Evolutionary conservation across 2,113 vertebrate species (phyloP).

Genomic region (Apus apus): DNA sequence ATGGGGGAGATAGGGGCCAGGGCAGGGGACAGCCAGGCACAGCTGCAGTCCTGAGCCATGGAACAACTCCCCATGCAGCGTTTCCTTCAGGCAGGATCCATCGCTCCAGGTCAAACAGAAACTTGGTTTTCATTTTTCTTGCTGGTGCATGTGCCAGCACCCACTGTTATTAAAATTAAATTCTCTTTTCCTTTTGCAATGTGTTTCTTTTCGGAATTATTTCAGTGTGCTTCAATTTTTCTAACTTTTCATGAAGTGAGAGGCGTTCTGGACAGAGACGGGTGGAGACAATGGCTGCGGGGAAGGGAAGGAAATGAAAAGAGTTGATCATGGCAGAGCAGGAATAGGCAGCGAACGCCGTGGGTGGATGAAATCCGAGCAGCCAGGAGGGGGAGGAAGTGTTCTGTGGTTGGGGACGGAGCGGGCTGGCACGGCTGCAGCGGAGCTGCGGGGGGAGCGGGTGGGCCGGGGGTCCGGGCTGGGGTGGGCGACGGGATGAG

Average conservation of each 20-base stretch:
- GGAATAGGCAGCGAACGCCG: fast-evolving
- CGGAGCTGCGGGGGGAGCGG: no score
- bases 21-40: background rate
- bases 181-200: background rate
- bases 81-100: fast-evolving
- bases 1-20: background rate
- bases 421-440: background rate
- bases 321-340: background rate
- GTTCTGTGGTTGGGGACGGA: background rate
- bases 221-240: background rate
- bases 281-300: fast-evolving
- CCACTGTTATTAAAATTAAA: fast-evolving
- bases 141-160: background rate
- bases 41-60: background rate
- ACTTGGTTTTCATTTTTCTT: background rate
- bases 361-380: background rate
- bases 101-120: background rate
- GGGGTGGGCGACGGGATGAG: no score
- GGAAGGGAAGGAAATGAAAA: background rate
- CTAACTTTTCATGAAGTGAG: background rate
- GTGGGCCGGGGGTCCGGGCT: no score
- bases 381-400: slow-evolving; percentile 67
- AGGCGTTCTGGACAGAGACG: background rate
- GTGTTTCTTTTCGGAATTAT: background rate
- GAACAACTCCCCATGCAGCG: fast-evolving